Evolutionary conservation across 2,113 vertebrate genomes (phyloP).

Genomic region (Paedocypris sp.): DNA sequence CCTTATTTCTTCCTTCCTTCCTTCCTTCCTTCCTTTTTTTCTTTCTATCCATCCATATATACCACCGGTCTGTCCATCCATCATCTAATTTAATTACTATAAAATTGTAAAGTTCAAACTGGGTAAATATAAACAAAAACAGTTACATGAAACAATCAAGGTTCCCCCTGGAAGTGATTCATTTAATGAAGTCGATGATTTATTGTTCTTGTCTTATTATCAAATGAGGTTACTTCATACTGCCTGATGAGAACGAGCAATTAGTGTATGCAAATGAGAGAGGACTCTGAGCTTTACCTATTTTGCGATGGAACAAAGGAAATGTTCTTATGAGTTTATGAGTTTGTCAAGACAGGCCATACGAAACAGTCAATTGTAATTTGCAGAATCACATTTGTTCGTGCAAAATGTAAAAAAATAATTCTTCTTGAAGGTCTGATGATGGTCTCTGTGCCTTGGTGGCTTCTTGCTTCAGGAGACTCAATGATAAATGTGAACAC

Average conservation of each 20-base stretch:
- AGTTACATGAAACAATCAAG: background rate
- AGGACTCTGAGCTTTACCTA: slow-evolving; percentile 33
- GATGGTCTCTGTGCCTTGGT: background rate
- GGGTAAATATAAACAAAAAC: background rate
- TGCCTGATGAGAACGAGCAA: slow-evolving; percentile 38
- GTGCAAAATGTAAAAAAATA: no score
- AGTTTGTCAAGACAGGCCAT: background rate
- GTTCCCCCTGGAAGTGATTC: slow-evolving; percentile 1
- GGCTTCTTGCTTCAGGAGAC: slow-evolving; percentile 21
- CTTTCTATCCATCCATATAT: no score
- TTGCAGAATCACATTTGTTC: background rate
- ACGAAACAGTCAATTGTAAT: background rate
- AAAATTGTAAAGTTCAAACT: no score
- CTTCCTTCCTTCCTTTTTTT: no score
- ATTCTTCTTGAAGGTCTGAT: no score
- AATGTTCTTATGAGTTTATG: slow-evolving; percentile 16
- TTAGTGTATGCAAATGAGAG: slow-evolving; percentile 45
- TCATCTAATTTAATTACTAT: no score
- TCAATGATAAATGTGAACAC: slow-evolving; percentile 28
- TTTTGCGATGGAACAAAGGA: slow-evolving; percentile 41
- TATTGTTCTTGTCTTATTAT: slow-evolving; percentile 43
- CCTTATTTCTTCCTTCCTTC: no score
- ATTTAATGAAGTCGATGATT: slow-evolving; percentile 36
- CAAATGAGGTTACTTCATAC: slow-evolving; percentile 40
- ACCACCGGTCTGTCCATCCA: no score